Base-by-base conservation (phyloP, 2,888 invertebrate species). In the Stegophylla sp. region DNA sequence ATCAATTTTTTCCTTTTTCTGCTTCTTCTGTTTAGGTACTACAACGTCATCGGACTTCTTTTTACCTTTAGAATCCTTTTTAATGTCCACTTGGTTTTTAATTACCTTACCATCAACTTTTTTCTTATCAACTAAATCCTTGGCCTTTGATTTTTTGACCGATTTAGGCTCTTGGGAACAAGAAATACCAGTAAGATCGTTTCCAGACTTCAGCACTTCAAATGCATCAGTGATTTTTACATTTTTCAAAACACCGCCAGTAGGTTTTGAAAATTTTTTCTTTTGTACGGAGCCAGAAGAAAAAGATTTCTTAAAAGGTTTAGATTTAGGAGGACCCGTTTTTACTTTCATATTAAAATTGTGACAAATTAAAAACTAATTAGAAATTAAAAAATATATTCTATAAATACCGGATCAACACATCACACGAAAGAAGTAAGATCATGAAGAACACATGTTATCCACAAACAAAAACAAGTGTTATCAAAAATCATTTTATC, bases 251-350 rank as follows among this genome's bases (percentile, higher is more conserved):
- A 43, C 79, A 41, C 69, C 61, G 0, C 34, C 59, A 1, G 61
- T 75, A 48, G 79, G 71, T 79, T 79, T 79, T 0, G 71, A 51
- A 69, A 61, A 48, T 12, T 71, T 79, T 61, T 79, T 79, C n/a
- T 71, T 79, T 23, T 79, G 48, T 20, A 79, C 69, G 34, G 69
- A 15, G 4, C 61, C 48, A 0, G 43, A 41, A 17, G 17, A 2
- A 10, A 48, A 13, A 0, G 56, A 43, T 69, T 79, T 79, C 7
- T 34, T 79, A 1, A 34, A 23, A 1, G 41, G 17, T 41, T 71
- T 79, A 3, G 48, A 1, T 61, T 79, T 79, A 0, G 48, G 45
- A 5, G 5, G 7, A 23, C 15, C 3, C 10, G 69, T n/a, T 77
- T 79, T 79, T 0, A 63, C 79, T 63, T 79, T 79, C 79, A 79